phyloP scores from a whole-genome alignment of 2,113 vertebrate genomes.

The Aphelocoma coerulescens region DNA sequence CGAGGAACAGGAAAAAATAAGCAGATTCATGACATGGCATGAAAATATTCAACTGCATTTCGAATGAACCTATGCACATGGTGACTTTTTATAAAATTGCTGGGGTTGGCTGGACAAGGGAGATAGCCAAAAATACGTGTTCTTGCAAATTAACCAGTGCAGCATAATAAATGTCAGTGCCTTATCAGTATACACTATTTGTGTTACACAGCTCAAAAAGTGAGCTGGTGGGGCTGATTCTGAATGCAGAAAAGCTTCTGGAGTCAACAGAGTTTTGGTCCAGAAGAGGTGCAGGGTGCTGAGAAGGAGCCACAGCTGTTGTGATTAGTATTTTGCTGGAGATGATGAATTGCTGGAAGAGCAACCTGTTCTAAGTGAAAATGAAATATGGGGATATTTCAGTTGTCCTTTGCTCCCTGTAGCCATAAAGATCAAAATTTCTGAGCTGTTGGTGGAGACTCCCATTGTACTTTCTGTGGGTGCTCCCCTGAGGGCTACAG shows the following conservation, averaged over 20 bases:
- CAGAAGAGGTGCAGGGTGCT: not conserved
- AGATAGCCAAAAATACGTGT: not conserved
- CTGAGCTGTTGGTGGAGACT: not conserved
- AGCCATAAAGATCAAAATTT: not conserved
- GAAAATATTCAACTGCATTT: not conserved
- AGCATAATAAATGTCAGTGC: not conserved
- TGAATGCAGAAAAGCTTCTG: not conserved
- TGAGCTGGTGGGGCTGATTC: not conserved
- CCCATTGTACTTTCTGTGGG: not conserved
- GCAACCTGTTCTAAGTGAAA: not conserved
- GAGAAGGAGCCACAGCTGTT: not conserved
- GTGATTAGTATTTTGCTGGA: not conserved
- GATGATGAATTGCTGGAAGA: not conserved
- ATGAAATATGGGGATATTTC: not conserved
- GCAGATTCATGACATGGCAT: not conserved
- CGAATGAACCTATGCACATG: fast-evolving
- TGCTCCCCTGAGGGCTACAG: not conserved
- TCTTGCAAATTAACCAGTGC: not conserved
- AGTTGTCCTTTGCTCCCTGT: not conserved
- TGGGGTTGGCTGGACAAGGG: not conserved
- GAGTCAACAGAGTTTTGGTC: not conserved
- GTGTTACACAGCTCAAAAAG: not conserved
- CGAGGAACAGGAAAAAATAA: not conserved
- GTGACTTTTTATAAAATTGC: not conserved
- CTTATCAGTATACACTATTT: not conserved